Evolutionary conservation across 2,113 vertebrate genomes (phyloP).

Genomic region (Indicator indicator): DNA sequence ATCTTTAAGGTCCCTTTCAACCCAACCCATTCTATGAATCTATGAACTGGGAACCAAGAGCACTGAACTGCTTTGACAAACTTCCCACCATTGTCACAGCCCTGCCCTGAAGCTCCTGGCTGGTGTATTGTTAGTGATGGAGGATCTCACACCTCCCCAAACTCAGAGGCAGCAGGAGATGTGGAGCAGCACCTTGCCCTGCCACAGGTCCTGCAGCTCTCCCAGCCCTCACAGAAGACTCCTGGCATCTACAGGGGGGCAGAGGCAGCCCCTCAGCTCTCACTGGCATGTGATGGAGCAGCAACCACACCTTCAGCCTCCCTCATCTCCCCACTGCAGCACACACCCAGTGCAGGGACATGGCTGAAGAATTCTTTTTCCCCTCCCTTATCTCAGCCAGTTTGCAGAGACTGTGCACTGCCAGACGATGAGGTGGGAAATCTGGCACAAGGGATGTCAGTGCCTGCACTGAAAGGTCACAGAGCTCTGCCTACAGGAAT

Average conservation of each 20-base stretch:
- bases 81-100: neutral
- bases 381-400: neutral
- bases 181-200: neutral
- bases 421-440: neutral
- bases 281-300: accelerated
- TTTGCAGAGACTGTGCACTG: neutral
- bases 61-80: neutral
- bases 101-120: accelerated
- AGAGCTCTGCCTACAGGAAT: neutral
- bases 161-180: neutral
- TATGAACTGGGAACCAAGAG: neutral
- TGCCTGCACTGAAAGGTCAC: conserved; percentile 3
- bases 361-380: accelerated
- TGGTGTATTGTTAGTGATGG: neutral
- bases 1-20: no score
- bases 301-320: neutral
- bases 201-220: neutral
- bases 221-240: neutral
- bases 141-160: neutral
- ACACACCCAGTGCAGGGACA: accelerated
- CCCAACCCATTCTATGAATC: no score
- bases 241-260: accelerated
- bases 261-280: neutral
- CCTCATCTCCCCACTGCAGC: accelerated
- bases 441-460: neutral